Evolutionary conservation across 2,797 vertebrate species (phyloP).

Genomic region (Neopelma chrysocephalum): DNA sequence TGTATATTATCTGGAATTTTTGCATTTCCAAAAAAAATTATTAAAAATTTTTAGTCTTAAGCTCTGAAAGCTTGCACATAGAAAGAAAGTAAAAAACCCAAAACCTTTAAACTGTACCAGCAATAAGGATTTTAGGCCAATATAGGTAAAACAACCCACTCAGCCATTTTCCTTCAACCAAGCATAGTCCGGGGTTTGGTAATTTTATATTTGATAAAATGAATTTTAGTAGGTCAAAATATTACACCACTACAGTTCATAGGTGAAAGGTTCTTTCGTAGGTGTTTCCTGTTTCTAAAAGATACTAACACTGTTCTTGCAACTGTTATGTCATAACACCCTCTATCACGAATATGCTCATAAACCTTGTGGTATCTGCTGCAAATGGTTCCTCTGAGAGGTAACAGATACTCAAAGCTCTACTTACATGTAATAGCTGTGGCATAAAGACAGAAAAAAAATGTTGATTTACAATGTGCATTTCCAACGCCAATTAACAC

Average conservation of each 20-base stretch:
- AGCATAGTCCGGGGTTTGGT: background rate
- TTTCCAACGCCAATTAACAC: background rate
- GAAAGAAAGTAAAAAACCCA: background rate
- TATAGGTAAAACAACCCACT: background rate
- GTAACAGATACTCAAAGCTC: background rate
- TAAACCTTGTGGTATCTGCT: background rate
- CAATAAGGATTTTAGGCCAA: background rate
- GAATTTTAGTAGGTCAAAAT: background rate
- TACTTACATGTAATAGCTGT: background rate
- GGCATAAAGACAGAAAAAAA: background rate
- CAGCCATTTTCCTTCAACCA: background rate
- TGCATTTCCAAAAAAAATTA: background rate
- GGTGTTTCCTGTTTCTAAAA: background rate
- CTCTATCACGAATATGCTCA: background rate
- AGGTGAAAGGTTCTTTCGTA: background rate
- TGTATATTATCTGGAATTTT: background rate
- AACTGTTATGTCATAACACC: background rate
- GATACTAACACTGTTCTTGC: background rate
- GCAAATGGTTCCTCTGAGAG: background rate
- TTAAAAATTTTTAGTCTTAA: background rate
- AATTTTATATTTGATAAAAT: background rate
- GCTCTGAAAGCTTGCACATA: background rate
- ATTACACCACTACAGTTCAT: background rate
- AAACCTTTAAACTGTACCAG: background rate
- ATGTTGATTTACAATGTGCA: background rate